Base-by-base conservation (phyloP, 2,113 vertebrate species). In the Peromyscus leucopus region DNA sequence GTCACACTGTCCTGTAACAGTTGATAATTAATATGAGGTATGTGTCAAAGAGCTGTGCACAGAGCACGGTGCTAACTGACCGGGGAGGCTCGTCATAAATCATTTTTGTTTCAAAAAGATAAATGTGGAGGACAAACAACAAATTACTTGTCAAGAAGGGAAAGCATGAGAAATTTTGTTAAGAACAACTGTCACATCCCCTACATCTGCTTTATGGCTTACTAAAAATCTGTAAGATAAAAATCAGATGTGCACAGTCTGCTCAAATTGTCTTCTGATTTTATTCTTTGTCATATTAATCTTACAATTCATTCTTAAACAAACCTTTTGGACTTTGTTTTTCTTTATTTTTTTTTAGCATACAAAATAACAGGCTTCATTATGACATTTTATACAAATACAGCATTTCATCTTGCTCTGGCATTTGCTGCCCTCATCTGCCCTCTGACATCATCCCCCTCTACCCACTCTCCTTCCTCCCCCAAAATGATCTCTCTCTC, bases 351-450 rank as follows among this genome's bases (percentile, higher is more conserved):
- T 42, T 42, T 71, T 57, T 57, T 74, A 74, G 67, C 51, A 75
- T n/a, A 59, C 24, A 59, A 72, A 89, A 72, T 72, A 72, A 57
- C 57, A 48, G 67, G 36, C 28, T 88, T 74, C 21, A 17, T 42
- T 11, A 28, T 31, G n/a, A 75, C 87, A 89, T 89, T 59, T 89
- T 89, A 74, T 74, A 89, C 87, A 74, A 74, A 89, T 89, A 89
- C 13, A 74, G 36, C 36, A 75, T 39, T 59, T 55, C 36, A 28
- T 74, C 48, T 71, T 71, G 19, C 42, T 87, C 46, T 71, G 46
- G 6, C 31, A 33, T 31, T 51, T 51, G 51, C 19, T 48, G 28
- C 28, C 46, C 42, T 46, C 9, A 59, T 39, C 36, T 83, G 80
- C 36, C 28, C 65, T 87, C 31, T 31, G 2, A 8, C 31, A 33